Base-by-base conservation (phyloP, 1,140 invertebrate species). In the Listronotus bonariensis region DNA sequence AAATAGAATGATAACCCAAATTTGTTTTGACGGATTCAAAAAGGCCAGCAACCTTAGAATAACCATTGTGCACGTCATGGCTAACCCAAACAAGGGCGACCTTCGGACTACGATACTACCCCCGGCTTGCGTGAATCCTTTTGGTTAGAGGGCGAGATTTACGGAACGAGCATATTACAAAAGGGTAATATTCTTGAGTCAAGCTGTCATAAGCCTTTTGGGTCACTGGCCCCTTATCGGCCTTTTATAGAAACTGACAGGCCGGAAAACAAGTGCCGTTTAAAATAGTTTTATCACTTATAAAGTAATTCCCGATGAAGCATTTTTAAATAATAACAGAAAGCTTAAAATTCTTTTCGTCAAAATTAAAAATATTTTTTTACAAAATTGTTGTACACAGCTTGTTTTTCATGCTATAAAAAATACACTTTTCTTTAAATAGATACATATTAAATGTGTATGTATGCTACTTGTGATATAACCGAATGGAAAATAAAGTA, bases 21-120 rank as follows among this genome's bases (percentile, higher is more conserved):
- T 51, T 56, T 56, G 54, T 56, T 56, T 42, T 56, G 54, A 56
- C 54, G 54, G 40, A 18, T 43, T 31, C 12, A 59, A 59, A 59
- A 59, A 12, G 43, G 56, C 46, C 54, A 58, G 10, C 46, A 31
- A 43, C 62, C 64, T 70, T 67, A 70, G 68, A 70, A 70, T 70
- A 70, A 62, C 65, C 63, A 61, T 67, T 67, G 68, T 67, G 56
- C 26, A 62, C 69, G 69, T 68, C 69, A 70, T 59, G 59, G 55
- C 51, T 61, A 65, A 72, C 70, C 70, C 70, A 72, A 72, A 72
- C 68, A 72, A 71, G 66, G 60, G 15, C 57, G 68, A 70, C 69
- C 67, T 68, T 65, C 64, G 49, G 36, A 56, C 56, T 14, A 41
- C 36, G 52, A 48, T 41, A n/a, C 34, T 49, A 46, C 36, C 40